Conservation (phyloP, 2,888 invertebrate species). For the Plagodis pulveraria region DNA sequence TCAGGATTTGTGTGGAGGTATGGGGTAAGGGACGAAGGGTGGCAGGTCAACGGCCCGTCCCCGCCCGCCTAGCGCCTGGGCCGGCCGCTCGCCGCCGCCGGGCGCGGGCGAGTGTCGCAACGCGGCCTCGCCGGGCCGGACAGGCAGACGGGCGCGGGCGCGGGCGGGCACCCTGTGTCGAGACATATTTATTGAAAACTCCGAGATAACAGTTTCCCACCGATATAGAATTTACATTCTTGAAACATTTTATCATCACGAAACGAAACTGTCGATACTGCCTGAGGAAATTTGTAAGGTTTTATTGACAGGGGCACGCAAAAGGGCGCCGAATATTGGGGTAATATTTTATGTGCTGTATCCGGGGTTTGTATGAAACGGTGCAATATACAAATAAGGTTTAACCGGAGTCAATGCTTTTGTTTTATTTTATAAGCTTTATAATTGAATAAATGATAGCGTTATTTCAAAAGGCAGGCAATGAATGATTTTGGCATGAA, state of each 20-base stretch:
- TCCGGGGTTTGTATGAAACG: conserved; percentile 30
- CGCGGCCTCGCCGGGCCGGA: conserved; percentile 18
- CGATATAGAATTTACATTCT: conserved; percentile 45
- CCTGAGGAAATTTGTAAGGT: conserved; percentile 36
- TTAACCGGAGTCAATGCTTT: too few species aligned
- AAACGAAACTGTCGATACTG: conserved; percentile 35
- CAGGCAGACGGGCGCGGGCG: conserved; percentile 28
- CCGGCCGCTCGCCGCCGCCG: conserved; percentile 40
- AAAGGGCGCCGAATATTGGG: conserved; percentile 35
- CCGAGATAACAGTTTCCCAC: conserved; percentile 44
- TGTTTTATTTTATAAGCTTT: too few species aligned
- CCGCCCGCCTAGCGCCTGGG: conserved; percentile 36
- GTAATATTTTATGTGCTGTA: conserved; percentile 36
- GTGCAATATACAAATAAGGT: conserved; percentile 26
- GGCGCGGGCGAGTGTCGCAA: conserved; percentile 44
- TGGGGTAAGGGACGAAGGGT: conserved; percentile 55
- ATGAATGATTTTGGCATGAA: too few species aligned
- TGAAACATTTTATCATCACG: conserved; percentile 39
- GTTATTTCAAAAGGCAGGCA: too few species aligned
- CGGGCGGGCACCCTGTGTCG: conserved; percentile 46
- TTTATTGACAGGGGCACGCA: conserved; percentile 38
- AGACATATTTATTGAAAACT: conserved; percentile 55
- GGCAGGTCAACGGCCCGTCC: conserved; percentile 68
- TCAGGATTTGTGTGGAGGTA: conserved; percentile 46
- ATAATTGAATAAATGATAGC: too few species aligned